Percentiles rank a stretch among this genome's conserved stretches.
Evolutionary conservation across 2,888 invertebrate genomes (phyloP).

Genomic region (Drosophila longiperda): DNA sequence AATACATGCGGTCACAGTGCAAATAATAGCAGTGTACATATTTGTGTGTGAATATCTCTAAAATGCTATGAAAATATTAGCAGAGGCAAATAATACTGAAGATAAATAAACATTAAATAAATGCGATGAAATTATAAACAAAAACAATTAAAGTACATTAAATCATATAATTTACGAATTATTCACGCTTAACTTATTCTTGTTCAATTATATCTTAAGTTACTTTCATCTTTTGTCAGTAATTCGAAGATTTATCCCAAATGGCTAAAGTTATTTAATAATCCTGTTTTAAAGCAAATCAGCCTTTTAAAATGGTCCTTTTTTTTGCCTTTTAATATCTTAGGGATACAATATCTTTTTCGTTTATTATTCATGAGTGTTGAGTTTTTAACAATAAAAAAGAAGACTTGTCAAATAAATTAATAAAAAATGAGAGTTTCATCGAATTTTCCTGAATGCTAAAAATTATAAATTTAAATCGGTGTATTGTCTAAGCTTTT

Average conservation of each 20-base stretch:
- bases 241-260: background rate
- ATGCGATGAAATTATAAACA: background rate
- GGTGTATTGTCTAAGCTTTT: background rate
- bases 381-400: background rate
- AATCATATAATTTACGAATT: background rate
- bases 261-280: background rate
- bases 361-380: background rate
- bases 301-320: background rate
- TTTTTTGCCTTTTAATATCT: background rate
- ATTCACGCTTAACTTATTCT: background rate
- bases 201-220: background rate
- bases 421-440: background rate
- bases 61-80: background rate
- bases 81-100: background rate
- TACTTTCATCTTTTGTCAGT: background rate
- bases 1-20: background rate
- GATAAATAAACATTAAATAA: background rate
- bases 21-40: background rate
- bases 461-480: slow-evolving; percentile 5
- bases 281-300: background rate
- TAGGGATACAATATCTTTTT: background rate
- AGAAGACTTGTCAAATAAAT: background rate
- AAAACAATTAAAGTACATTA: background rate
- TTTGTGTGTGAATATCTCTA: background rate
- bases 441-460: background rate